Evolutionary conservation across 2,113 vertebrate species (phyloP).

Genomic region (Cynopterus brachyotis): DNA sequence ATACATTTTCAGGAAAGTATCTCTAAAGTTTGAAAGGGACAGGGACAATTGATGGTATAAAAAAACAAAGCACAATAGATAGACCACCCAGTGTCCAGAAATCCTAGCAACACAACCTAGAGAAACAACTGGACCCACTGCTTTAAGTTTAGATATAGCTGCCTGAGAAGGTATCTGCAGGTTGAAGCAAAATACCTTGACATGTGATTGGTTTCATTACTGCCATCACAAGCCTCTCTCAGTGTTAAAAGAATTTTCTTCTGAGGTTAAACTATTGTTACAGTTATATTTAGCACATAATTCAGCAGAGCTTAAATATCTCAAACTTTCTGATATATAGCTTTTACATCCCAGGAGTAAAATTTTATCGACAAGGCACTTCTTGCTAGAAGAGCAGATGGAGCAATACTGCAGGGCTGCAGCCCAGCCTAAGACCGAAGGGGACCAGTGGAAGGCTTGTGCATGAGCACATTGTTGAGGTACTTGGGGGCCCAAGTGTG

Average conservation of each 20-base stretch:
- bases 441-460: constrained; percentile 93
- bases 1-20: not conserved
- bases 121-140: not conserved
- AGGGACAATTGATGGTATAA: not conserved
- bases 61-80: not conserved
- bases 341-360: not conserved
- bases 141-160: not conserved
- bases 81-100: not conserved
- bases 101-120: not conserved
- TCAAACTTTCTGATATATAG: not conserved
- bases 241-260: not conserved
- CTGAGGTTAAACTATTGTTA: not conserved
- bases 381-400: constrained; percentile 90
- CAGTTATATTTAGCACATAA: not conserved
- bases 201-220: not conserved
- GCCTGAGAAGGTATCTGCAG: not conserved
- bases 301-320: not conserved
- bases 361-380: not conserved
- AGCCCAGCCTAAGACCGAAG: constrained; percentile 89
- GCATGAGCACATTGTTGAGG: constrained; percentile 94
- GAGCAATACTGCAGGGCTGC: constrained; percentile 88
- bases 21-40: not conserved
- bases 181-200: not conserved
- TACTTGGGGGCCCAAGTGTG: constrained; percentile 22
- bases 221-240: not conserved